Conservation (phyloP, 2,797 vertebrate species). For the Lacerta viridis region DNA sequence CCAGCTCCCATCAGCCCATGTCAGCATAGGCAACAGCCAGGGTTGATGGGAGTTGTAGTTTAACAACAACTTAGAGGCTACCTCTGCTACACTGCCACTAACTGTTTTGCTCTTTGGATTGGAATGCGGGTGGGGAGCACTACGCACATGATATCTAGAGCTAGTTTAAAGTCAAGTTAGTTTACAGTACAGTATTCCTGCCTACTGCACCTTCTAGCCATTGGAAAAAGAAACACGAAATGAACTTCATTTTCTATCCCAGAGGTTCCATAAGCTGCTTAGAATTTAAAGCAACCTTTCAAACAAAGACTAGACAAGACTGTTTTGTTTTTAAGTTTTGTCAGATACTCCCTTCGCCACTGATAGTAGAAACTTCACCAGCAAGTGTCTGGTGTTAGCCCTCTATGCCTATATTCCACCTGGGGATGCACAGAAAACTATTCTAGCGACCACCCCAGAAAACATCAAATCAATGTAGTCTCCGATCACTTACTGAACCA, state of each 20-base stretch:
- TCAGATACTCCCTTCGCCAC: neutral
- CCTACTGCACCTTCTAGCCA: too few species aligned
- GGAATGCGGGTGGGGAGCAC: too few species aligned
- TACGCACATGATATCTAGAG: too few species aligned
- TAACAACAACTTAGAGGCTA: too few species aligned
- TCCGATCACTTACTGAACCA: conserved; percentile 24
- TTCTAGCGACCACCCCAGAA: neutral
- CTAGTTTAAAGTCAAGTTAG: too few species aligned
- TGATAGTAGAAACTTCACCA: conserved; percentile 22
- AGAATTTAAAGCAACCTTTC: neutral
- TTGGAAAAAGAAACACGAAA: too few species aligned
- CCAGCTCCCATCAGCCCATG: too few species aligned
- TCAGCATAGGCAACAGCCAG: too few species aligned
- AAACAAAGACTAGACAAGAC: neutral
- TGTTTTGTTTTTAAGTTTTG: conserved; percentile 13
- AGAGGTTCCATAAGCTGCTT: neutral
- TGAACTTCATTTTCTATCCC: neutral
- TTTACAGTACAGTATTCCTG: too few species aligned
- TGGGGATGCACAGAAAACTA: neutral
- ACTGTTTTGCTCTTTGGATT: too few species aligned
- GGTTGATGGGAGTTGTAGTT: too few species aligned
- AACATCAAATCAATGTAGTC: neutral
- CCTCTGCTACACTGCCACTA: too few species aligned
- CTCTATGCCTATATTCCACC: neutral
- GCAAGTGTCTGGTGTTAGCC: conserved; percentile 15